Evolutionary conservation across 2,797 vertebrate species (phyloP).

Genomic region (Okamejei kenojei): DNA sequence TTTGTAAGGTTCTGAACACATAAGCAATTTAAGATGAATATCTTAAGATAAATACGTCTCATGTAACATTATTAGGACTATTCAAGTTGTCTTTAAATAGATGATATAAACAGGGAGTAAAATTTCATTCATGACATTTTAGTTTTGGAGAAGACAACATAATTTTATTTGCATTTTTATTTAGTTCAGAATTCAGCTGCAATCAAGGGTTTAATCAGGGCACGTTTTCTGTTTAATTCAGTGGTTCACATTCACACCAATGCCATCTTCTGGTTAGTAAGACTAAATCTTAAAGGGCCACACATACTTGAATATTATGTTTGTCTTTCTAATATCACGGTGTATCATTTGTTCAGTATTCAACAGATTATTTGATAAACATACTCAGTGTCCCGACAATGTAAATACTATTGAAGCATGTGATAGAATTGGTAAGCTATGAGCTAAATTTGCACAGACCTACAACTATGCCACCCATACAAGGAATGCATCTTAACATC

Average conservation of each 20-base stretch:
- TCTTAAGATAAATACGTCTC: neutral
- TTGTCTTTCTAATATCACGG: no score
- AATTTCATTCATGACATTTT: slow-evolving; percentile 4
- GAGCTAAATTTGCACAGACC: neutral
- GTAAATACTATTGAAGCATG: neutral
- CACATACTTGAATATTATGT: neutral
- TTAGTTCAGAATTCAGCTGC: neutral
- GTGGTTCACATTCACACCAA: neutral
- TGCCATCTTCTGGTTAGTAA: neutral
- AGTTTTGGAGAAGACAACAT: neutral
- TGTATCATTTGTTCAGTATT: neutral
- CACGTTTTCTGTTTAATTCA: neutral
- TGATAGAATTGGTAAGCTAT: neutral
- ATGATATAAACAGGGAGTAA: neutral
- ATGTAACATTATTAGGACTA: neutral
- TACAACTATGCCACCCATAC: neutral
- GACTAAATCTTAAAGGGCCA: neutral
- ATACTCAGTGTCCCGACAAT: no score
- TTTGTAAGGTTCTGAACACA: neutral
- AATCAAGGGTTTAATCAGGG: neutral
- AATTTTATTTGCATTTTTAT: neutral
- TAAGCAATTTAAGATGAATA: neutral
- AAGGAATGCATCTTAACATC: neutral
- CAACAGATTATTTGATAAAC: neutral
- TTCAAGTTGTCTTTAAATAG: slow-evolving; percentile 4